Conservation (phyloP, 2,888 invertebrate species). For the Drosophila formosana region DNA sequence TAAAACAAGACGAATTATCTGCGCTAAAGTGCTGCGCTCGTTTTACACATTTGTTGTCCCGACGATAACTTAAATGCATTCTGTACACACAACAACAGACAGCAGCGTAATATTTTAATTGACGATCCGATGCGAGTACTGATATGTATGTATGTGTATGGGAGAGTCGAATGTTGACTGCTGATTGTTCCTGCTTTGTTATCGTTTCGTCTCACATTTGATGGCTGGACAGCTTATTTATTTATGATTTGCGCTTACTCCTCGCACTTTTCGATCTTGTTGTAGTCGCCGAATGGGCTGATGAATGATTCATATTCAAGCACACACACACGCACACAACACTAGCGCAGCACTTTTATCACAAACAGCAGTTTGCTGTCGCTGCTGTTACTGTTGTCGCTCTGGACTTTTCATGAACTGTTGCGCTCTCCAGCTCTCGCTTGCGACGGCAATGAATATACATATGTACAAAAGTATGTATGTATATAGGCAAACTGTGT, state of each 20-base stretch:
- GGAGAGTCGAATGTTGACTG: not conserved
- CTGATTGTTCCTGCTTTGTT: constrained; percentile 19
- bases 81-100: constrained; percentile 9
- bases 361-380: constrained; percentile 25
- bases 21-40: constrained; percentile 24
- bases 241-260: constrained; percentile 47
- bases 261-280: not conserved
- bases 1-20: constrained; percentile 9
- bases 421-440: constrained; percentile 21
- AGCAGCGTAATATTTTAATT: constrained; percentile 25
- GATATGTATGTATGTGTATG: not conserved
- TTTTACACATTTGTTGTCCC: constrained; percentile 21
- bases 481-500: constrained; percentile 3
- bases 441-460: constrained; percentile 10
- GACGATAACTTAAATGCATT: constrained; percentile 22
- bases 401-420: constrained; percentile 1
- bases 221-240: constrained; percentile 44
- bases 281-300: constrained; percentile 33
- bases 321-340: constrained; percentile 12
- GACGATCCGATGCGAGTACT: constrained; percentile 22
- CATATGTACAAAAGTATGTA: not conserved
- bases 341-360: constrained; percentile 37
- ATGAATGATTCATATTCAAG: constrained; percentile 54
- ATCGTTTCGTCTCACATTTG: constrained; percentile 31
- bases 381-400: not conserved